A percentile compares a stretch with the other conserved stretches of the same genome.
phyloP scores from a whole-genome alignment of 2,797 vertebrate genomes.

The Varecia variegata region DNA sequence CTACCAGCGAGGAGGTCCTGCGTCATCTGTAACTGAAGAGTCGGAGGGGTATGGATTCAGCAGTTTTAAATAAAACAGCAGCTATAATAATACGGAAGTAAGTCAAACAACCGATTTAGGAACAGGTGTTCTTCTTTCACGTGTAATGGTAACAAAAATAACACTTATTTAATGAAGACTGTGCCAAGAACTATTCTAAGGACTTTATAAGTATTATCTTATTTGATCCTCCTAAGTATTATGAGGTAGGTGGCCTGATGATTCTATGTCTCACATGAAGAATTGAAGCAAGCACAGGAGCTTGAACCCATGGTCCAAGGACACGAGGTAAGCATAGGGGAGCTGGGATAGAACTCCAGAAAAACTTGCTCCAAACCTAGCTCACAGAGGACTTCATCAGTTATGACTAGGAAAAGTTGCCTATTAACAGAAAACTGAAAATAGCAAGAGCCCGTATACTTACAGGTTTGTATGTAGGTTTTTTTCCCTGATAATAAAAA shows the following conservation, averaged over 20 bases:
- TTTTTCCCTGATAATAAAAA: not conserved
- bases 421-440: not conserved
- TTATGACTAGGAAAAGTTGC: not conserved
- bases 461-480: not conserved
- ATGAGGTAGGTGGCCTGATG: not conserved
- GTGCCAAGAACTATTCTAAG: not conserved
- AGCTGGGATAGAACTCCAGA: not conserved
- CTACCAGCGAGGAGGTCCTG: fast-evolving
- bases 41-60: not conserved
- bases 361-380: not conserved
- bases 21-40: not conserved
- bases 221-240: not conserved
- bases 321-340: not conserved
- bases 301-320: not conserved
- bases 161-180: not conserved
- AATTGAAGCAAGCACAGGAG: not conserved
- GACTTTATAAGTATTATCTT: not conserved
- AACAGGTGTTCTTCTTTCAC: not conserved
- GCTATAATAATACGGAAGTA: not conserved
- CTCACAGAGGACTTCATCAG: not conserved
- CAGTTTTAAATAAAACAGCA: not conserved
- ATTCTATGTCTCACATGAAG: not conserved
- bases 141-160: not conserved
- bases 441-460: not conserved
- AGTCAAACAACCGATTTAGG: not conserved